Conservation (phyloP, 2,888 invertebrate genomes). For the Omphaloscelis lunosa region DNA sequence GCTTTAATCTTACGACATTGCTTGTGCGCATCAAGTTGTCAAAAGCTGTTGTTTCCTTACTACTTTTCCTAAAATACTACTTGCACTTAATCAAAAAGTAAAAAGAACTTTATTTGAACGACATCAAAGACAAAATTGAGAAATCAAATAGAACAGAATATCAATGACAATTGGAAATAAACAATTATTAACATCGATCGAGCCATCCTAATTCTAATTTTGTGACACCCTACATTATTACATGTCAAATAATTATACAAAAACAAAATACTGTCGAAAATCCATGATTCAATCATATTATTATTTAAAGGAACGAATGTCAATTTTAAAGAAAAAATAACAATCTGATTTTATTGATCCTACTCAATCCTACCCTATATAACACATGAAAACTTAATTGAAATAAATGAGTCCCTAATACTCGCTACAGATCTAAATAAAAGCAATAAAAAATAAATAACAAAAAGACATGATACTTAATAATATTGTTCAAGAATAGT, state of each 20-base stretch:
- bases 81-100: conserved; percentile 35
- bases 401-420: background rate
- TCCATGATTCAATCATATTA: conserved; percentile 55
- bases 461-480: conserved; percentile 52
- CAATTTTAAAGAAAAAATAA: conserved; percentile 21
- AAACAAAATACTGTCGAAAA: conserved; percentile 48
- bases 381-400: background rate
- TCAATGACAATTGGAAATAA: conserved; percentile 22
- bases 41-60: background rate
- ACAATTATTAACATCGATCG: conserved; percentile 26
- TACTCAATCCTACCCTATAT: background rate
- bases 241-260: conserved; percentile 36
- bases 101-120: conserved; percentile 18
- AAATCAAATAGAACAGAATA: conserved; percentile 33
- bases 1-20: background rate
- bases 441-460: conserved; percentile 64
- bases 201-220: conserved; percentile 39
- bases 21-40: background rate
- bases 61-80: background rate
- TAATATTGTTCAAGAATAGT: conserved; percentile 55
- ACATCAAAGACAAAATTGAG: conserved; percentile 9
- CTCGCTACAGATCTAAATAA: conserved; percentile 15
- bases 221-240: conserved; percentile 46
- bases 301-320: conserved; percentile 39
- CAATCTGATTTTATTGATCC: conserved; percentile 36